phyloP scores from a whole-genome alignment of 2,113 vertebrate species.

The Cebus imitator region DNA sequence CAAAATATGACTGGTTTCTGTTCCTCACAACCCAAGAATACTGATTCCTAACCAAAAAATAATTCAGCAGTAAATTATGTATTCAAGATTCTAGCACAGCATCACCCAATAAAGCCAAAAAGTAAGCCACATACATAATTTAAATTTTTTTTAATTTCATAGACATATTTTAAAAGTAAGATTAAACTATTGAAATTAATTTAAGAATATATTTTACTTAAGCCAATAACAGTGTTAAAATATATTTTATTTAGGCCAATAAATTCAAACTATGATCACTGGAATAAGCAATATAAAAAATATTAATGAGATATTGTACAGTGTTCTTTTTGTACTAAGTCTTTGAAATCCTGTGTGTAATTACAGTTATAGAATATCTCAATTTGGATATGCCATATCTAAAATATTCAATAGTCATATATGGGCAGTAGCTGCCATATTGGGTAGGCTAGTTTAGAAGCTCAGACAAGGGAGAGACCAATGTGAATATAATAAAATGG shows the following conservation, averaged over 20 bases:
- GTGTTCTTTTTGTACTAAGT: background rate
- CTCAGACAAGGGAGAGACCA: background rate
- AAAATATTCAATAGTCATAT: background rate
- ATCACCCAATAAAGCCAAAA: background rate
- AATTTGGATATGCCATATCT: background rate
- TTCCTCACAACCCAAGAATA: background rate
- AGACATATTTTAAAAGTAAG: background rate
- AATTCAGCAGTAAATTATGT: background rate
- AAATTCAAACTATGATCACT: background rate
- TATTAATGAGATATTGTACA: background rate
- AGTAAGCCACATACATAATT: background rate
- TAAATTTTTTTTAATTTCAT: background rate
- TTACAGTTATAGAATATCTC: background rate
- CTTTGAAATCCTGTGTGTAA: background rate
- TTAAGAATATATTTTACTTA: constrained; percentile 14
- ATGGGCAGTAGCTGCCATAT: background rate
- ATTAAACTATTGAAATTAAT: background rate
- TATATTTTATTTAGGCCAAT: background rate
- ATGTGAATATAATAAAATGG: background rate
- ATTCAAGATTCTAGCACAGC: background rate
- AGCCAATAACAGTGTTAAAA: background rate
- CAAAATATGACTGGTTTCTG: background rate
- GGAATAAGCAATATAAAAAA: background rate
- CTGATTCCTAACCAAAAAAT: background rate
- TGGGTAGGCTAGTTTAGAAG: background rate